Evolutionary conservation across 2,888 invertebrate species (phyloP).

Genomic region (Teleiodes luculella): DNA sequence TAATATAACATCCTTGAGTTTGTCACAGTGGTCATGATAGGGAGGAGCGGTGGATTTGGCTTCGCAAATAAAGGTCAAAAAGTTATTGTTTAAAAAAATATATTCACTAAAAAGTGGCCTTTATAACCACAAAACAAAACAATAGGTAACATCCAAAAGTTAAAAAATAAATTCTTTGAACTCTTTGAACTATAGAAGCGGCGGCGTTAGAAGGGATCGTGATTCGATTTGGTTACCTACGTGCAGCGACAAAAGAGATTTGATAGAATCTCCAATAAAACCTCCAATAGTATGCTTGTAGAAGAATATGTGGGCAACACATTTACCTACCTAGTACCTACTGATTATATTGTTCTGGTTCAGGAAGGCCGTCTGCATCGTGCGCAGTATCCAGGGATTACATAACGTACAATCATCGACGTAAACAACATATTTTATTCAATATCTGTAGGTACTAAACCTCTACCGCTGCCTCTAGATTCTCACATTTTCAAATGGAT

Average conservation of each 20-base stretch:
- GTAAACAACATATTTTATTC: constrained; percentile 62
- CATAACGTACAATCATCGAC: constrained; percentile 57
- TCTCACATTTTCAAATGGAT: constrained; percentile 44
- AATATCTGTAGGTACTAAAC: constrained; percentile 44
- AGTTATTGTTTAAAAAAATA: no score
- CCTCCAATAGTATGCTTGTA: neutral
- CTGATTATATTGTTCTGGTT: neutral
- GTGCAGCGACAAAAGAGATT: neutral
- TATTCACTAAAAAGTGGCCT: no score
- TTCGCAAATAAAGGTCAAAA: no score
- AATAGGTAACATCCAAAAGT: no score
- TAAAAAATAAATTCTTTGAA: no score
- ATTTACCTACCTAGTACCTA: neutral
- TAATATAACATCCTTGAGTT: no score
- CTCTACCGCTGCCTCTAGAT: constrained; percentile 27
- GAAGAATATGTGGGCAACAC: neutral
- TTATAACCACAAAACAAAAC: no score
- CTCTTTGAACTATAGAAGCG: no score
- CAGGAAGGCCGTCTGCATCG: constrained; percentile 42
- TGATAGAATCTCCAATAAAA: neutral
- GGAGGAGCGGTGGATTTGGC: no score
- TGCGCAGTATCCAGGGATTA: constrained; percentile 65
- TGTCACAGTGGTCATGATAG: no score
- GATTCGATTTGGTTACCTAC: neutral
- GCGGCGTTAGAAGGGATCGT: constrained; percentile 1